Evolutionary conservation across 1,140 invertebrate genomes (phyloP).

Genomic region (Cydia pomonella): DNA sequence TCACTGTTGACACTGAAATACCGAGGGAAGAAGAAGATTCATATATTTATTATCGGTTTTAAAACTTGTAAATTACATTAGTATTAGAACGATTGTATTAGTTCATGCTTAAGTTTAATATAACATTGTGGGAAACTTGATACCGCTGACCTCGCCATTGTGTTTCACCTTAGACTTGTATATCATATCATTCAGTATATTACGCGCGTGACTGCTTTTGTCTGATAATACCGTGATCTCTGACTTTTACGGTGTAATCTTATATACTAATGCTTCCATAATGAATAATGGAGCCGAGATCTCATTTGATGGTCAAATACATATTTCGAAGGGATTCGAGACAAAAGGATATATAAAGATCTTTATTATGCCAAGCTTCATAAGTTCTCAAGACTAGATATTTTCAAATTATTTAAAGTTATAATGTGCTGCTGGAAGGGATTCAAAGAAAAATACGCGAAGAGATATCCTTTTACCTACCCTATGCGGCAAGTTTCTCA

Average conservation of each 20-base stretch:
- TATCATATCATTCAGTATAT: background rate
- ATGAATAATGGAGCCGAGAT: conserved; percentile 22
- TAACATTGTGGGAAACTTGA: background rate
- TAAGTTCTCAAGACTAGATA: too few relatives aligned
- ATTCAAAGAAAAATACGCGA: background rate
- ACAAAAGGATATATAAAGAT: conserved; percentile 11
- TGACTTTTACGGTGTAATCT: conserved; percentile 32
- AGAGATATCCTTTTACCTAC: background rate
- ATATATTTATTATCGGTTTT: background rate
- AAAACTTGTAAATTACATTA: background rate
- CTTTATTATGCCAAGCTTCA: background rate
- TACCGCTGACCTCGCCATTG: background rate
- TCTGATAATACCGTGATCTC: conserved; percentile 31
- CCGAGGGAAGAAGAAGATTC: background rate
- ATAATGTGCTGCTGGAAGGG: too few relatives aligned
- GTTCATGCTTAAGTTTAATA: background rate
- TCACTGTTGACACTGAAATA: too few relatives aligned
- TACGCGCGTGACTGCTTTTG: conserved; percentile 5
- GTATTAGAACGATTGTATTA: background rate
- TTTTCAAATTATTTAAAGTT: too few relatives aligned
- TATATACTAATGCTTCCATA: conserved; percentile 19
- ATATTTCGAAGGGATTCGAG: background rate
- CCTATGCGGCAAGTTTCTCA: too few relatives aligned
- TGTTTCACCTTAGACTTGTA: background rate
- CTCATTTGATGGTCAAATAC: conserved; percentile 1